Evolutionary conservation across 2,797 vertebrate genomes (phyloP), one percentile per base, ranked within the genome.

Genomic region (Heterohyrax brucei): DNA sequence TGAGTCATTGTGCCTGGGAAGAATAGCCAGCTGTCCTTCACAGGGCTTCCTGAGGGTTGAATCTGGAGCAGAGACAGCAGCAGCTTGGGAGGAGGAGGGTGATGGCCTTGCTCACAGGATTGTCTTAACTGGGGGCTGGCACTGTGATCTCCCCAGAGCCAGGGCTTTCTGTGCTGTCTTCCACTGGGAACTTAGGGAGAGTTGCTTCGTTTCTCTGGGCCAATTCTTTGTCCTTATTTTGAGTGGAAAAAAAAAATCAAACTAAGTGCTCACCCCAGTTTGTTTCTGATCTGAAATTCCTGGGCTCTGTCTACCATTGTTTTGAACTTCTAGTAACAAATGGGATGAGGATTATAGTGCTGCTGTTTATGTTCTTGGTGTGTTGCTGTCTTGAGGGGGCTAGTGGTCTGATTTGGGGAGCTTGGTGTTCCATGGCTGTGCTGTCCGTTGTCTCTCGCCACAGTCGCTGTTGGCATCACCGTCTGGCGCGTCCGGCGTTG

Each of bases 391-490:
- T 73, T 7, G 46, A 64, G 50, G 62, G 66, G 33, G 39, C 39
- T 39, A 39, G 7, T 75, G 39, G 75, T 82, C 33, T 50, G n/a
- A 73, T 79, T 61, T 82, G 56, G 68, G 39, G 70, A 91, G 56
- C 7, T 1, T 24, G 7, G 2, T 64, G 61, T 56, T 22, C 56
- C 48, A 2, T n/a, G 7, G 30, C 30, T 91, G 62, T 93, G n/a
- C 2, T 1, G 0, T 44, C 46, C 28, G 39, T 72, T 1, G 80
- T 95, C 76, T 88, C 64, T 88, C 39, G 16, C 89, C 26, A 3
- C 96, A 99, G 95, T 97, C 99, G 2, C 96, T 98, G 97, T 99
- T 2, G 18, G 6, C 8, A 0, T 22, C 50, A 3, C 2, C 16
- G 0, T 1, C 18, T 33, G 1, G 90, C 10, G 9, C 0, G 19